These are phyloP conservation scores for Motacilla tschutschensis DNA, from an alignment of 2,113 vertebrate genomes.

Conservation along the genomic window DNA sequence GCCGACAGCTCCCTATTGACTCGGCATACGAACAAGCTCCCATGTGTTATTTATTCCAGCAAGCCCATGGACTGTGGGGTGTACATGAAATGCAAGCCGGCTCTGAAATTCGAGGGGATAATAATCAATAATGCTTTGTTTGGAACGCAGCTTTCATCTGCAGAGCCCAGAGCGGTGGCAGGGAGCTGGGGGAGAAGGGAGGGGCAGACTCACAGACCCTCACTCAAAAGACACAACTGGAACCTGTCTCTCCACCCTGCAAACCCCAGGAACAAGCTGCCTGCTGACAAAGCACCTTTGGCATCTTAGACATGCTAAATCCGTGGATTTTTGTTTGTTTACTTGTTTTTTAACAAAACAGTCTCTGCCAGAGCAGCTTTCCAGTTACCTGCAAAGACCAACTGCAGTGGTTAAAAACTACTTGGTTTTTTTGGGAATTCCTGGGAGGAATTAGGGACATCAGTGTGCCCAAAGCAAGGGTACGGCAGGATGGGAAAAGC, in stretches of 20 bases:
- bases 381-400: neutral
- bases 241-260: neutral
- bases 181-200: neutral
- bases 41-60: slow-evolving; percentile 60
- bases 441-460: neutral
- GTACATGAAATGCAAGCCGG: neutral
- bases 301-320: neutral
- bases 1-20: slow-evolving; percentile 54
- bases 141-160: neutral
- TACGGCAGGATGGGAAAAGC: accelerated
- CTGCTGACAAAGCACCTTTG: neutral
- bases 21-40: neutral
- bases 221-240: neutral
- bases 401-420: neutral
- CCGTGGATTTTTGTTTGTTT: neutral
- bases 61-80: neutral
- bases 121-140: slow-evolving; percentile 46
- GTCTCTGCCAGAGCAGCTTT: neutral
- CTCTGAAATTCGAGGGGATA: slow-evolving; percentile 23
- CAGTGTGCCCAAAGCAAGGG: neutral
- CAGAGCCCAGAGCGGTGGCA: accelerated
- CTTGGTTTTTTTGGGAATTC: neutral
- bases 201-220: neutral
- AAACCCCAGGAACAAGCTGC: neutral
- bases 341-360: neutral